Base-by-base conservation (phyloP, 2,797 vertebrate genomes). In the Siniperca undulata region DNA sequence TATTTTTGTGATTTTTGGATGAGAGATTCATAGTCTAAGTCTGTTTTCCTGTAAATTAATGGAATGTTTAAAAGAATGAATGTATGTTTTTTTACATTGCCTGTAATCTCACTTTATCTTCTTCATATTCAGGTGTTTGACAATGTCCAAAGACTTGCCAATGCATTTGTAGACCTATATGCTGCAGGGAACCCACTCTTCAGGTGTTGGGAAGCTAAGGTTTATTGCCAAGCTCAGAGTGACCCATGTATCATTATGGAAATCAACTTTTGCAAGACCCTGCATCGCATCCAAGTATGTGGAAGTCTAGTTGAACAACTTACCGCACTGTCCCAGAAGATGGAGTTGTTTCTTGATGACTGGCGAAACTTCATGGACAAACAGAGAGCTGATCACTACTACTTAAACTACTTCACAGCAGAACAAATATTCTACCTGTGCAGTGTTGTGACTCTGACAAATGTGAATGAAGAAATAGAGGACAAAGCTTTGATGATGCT, bases 381-480 rank as follows among this genome's bases (percentile, higher is more conserved):
- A 27, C 95, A 97, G 73, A 94, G 97, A 19, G 81, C 74, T 0
- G 60, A 94, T 22, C 86, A 96, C 60, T 97, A 97, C 87, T 96
- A 96, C 88, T 90, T 99, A 74, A 99, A 98, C 94, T 97, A 96
- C 83, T 98, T 96, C 91, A 97, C 95, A 0, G 95, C 97, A 0
- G 96, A 98, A 89, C 98, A 99, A 91, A 91, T 98, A 83, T 97
- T 97, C 42, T 97, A 92, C 84, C 85, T 99, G 82, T 95, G 97
- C 90, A 86, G 60, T 0, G 90, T 97, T 72, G 89, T 98, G 46
- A 89, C 75, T 70, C 91, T 69, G 30, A 61, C 79, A 58, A 92
- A 76, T 30, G 4, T 44, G 3, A 58, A 85, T 74, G 19, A 7
- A 56, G 60, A 87, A 46, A 53, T 94, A 4, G 89, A 95, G 3